These are phyloP conservation scores for Spinus pinus DNA, from an alignment of 2,797 vertebrate genomes.

Conservation along the genomic window DNA sequence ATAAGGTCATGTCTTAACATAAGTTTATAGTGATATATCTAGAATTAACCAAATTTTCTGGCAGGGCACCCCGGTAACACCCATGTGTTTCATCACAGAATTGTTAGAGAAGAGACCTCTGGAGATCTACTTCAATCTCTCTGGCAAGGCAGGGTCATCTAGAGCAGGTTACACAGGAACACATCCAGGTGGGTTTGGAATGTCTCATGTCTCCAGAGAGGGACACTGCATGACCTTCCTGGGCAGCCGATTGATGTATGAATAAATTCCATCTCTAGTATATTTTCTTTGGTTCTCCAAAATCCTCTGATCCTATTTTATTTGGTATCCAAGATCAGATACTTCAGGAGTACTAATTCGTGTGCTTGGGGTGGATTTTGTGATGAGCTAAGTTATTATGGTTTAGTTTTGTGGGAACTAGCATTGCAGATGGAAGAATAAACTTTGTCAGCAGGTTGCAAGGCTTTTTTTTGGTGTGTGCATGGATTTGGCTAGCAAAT, in stretches of 20 bases:
- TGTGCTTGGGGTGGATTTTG: neutral
- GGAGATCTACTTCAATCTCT: neutral
- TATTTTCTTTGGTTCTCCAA: neutral
- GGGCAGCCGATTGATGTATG: neutral
- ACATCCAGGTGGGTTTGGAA: neutral
- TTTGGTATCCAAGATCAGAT: neutral
- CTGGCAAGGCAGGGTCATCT: neutral
- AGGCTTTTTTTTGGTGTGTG: neutral
- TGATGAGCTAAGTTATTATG: neutral
- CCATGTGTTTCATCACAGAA: neutral
- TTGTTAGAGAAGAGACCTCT: neutral
- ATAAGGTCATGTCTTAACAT: neutral
- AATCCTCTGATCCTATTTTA: neutral
- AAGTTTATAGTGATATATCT: no score
- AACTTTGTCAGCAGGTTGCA: constrained; percentile 2
- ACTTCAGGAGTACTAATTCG: neutral
- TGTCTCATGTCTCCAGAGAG: neutral
- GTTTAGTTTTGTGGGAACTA: neutral
- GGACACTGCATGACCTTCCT: neutral
- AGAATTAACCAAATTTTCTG: neutral
- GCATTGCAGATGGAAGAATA: neutral
- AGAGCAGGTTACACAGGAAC: neutral
- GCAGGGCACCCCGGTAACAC: neutral
- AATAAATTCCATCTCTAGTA: neutral
- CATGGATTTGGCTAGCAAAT: neutral